A percentile compares a stretch with the other conserved stretches of the same genome.
Evolutionary conservation across 2,113 vertebrate genomes (phyloP).

Genomic region (Cathartes aura): DNA sequence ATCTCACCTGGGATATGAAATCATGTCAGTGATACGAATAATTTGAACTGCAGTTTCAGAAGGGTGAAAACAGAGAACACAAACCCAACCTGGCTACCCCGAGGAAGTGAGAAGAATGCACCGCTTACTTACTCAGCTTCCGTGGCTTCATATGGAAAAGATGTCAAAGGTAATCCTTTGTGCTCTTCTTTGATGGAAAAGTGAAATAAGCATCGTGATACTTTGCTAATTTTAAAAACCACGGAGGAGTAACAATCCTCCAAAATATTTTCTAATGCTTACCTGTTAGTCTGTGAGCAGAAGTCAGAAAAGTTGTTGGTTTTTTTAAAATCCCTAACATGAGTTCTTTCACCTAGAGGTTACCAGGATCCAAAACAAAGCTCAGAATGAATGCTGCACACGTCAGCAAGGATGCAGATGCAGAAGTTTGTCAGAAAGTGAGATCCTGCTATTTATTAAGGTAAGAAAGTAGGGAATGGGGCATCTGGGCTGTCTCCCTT

Average conservation of each 20-base stretch:
- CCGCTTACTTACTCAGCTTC: neutral
- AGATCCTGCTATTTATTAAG: neutral
- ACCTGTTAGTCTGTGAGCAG: neutral
- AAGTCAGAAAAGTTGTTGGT: neutral
- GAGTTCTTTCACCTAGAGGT: neutral
- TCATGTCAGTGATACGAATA: neutral
- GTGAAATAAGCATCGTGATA: neutral
- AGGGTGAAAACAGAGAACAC: neutral
- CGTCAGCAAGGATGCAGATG: neutral
- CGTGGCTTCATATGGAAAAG: neutral
- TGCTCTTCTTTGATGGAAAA: neutral
- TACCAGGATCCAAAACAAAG: neutral
- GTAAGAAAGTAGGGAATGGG: neutral
- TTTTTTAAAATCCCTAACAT: neutral
- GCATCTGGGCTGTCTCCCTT: neutral
- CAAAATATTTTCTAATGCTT: neutral
- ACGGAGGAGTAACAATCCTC: neutral
- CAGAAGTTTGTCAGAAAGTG: neutral
- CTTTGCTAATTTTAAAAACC: neutral
- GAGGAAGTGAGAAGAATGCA: neutral
- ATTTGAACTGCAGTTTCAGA: neutral
- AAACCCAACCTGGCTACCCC: neutral
- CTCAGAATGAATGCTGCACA: rapidly evolving
- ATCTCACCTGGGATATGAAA: neutral
- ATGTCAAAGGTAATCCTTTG: neutral